Percentiles rank a stretch among this genome's conserved stretches.
Evolutionary conservation across 2,797 vertebrate species (phyloP).

Genomic region (Aselliscus stoliczkanus): DNA sequence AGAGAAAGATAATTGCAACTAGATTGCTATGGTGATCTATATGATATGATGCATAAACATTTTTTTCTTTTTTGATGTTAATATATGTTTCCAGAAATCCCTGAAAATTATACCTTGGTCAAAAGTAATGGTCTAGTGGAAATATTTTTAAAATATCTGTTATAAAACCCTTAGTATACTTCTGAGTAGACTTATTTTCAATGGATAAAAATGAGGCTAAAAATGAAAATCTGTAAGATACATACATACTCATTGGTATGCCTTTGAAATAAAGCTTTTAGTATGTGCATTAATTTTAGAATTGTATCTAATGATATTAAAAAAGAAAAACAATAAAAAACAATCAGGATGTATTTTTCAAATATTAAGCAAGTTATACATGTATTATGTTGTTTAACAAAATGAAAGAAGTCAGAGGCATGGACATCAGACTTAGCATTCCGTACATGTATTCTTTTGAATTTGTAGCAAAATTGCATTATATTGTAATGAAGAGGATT

Average conservation of each 20-base stretch:
- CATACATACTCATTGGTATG: not conserved
- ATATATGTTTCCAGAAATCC: conserved; percentile 22
- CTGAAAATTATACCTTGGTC: conserved; percentile 8
- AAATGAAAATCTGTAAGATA: not conserved
- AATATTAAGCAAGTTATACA: not conserved
- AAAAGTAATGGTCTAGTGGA: not conserved
- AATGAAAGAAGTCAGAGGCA: not conserved
- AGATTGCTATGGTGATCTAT: not conserved
- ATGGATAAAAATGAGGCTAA: not conserved
- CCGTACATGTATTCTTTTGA: not conserved
- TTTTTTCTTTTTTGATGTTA: not conserved
- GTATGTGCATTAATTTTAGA: not conserved
- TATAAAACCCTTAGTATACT: not conserved
- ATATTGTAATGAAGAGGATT: not conserved
- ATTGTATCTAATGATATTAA: not conserved
- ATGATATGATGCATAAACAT: not conserved
- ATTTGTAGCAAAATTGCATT: not conserved
- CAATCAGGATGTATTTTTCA: not conserved
- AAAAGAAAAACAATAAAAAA: not conserved
- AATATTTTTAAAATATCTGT: conserved; percentile 31
- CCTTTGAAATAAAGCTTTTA: conserved; percentile 29
- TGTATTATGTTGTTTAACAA: not conserved
- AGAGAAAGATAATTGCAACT: not conserved
- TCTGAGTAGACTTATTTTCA: conserved; percentile 7
- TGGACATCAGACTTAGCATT: not conserved